Base-by-base conservation (phyloP, 2,113 vertebrate genomes). In the Pelobates fuscus region DNA sequence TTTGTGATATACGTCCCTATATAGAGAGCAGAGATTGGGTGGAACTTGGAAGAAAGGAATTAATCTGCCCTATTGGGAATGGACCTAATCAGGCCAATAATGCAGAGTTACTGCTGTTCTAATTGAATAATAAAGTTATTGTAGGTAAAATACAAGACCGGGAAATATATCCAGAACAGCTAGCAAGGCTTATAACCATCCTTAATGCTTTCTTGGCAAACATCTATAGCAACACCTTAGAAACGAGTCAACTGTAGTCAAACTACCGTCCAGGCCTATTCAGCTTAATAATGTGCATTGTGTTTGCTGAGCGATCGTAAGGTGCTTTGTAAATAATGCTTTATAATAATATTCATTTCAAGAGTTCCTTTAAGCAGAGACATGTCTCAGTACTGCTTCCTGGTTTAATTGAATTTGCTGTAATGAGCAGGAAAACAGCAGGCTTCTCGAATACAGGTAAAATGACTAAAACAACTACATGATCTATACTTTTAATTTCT, bases 271-370 rank as follows among this genome's bases (percentile, higher is more conserved):
- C 69, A 1, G 32, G 24, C 55, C 23, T 26, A 52, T 62, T 71
- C 41, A 32, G 0, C 0, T 14, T 41, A 15, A 70, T 59, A 61
- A 78, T 61, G 55, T 30, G 55, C 5, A 18, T 0, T 20, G 23
- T 20, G 23, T 81, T 82, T 30, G 3, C 71, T n/a, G 27, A 65
- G 12, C 5, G 65, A 21, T 64, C 70, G 20, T 0, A 1, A 14
- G 63, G n/a, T 12, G 46, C 43, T 57, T 57, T 10, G 71, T 59
- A 67, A 60, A 75, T 37, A 67, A 21, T 62, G 30, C 24, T 58
- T 11, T 11, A 37, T 27, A 25, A 1, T 10, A 21, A 26, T 70
- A 30, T 8, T 15, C 17, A n/a, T 70, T 52, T 23, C 17, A 24
- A 29, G n/a, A 15, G 57, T 0, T 61, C 25, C 18, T n/a, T 11